Percentiles rank a stretch among this genome's conserved stretches.
Evolutionary conservation across 2,113 vertebrate species (phyloP).

Genomic region (Coryphaenoides rupestris): DNA sequence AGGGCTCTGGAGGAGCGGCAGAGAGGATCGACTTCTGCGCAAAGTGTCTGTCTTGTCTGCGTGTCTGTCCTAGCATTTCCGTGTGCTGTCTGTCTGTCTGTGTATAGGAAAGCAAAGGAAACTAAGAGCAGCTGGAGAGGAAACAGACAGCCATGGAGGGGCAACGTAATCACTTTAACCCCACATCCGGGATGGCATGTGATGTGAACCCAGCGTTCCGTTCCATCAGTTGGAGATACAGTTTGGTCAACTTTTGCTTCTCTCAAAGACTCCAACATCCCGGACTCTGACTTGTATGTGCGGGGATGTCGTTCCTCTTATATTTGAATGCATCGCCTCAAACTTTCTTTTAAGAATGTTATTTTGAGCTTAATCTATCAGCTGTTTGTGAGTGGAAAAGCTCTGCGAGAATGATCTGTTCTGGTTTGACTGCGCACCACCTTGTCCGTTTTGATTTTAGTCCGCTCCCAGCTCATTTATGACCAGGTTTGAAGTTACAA

Average conservation of each 20-base stretch:
- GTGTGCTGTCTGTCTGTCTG: slow-evolving; percentile 15
- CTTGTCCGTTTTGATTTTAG: too few species aligned
- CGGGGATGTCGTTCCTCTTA: too few species aligned
- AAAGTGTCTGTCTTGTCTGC: too few species aligned
- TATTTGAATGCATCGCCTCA: too few species aligned
- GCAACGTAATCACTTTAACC: slow-evolving; percentile 37
- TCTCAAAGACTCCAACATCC: slow-evolving; percentile 22
- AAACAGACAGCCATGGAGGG: slow-evolving; percentile 21
- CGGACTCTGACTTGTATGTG: neutral
- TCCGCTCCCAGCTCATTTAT: too few species aligned
- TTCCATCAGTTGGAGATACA: slow-evolving; percentile 35
- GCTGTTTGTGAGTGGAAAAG: too few species aligned
- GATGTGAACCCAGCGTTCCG: neutral
- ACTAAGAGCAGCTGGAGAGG: slow-evolving; percentile 23
- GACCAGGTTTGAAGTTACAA: too few species aligned
- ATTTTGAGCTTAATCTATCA: neutral
- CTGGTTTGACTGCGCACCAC: too few species aligned
- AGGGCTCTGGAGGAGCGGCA: too few species aligned
- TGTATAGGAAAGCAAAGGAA: slow-evolving; percentile 21
- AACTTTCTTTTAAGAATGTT: too few species aligned
- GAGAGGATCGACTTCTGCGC: too few species aligned
- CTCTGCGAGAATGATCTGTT: too few species aligned
- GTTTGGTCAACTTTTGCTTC: slow-evolving; percentile 2
- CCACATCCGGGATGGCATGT: slow-evolving; percentile 16
- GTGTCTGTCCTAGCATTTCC: neutral